Base-by-base conservation (phyloP, 2,113 vertebrate genomes). In the Pteruthius melanotis region DNA sequence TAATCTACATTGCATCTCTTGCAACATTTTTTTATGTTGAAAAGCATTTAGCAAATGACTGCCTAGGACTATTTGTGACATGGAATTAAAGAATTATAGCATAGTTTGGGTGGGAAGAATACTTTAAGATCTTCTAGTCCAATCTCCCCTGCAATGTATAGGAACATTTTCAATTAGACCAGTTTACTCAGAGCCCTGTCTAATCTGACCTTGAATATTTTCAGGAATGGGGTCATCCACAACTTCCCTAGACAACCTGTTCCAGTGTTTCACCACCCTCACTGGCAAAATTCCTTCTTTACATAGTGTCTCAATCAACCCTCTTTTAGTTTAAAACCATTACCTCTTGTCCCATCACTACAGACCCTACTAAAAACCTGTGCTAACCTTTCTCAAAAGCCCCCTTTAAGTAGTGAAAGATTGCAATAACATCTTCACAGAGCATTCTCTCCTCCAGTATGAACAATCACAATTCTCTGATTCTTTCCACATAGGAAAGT, bases 341-440 rank as follows among this genome's bases (percentile, higher is more conserved):
- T 71, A 19, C 2, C 1, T 13, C 16, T 70, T 37, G 4, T 35
- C 15, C 15, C 49, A 5, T 9, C 1, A 1, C 28, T 7, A 35
- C 13, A 68, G 18, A 7, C 1, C 4, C 6, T 60, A 6, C 11
- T 20, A n/a, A 30, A 52, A 71, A 7, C 1, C 30, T 31, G 20
- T 63, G n/a, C 42, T 23, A 44, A 40, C 15, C 20, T 63, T 75
- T 64, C 7, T 33, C 18, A 35, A 11, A 59, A 31, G 13, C 3
- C 3, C 2, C 9, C 5, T 56, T 56, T 16, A 56, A 44, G 9
- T 35, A 45, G 3, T 45, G 12, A 45, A 24, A 33, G 1, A 1
- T 14, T n/a, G n/a, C n/a, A n/a, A n/a, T n/a, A 53, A 68, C 1
- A 3, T 50, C 9, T 66, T 10, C 9, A 9, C 1, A 2, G 5